These are phyloP conservation scores for Xylocopa sonorina DNA, from an alignment of 1,140 invertebrate genomes.

Conservation along the genomic window DNA sequence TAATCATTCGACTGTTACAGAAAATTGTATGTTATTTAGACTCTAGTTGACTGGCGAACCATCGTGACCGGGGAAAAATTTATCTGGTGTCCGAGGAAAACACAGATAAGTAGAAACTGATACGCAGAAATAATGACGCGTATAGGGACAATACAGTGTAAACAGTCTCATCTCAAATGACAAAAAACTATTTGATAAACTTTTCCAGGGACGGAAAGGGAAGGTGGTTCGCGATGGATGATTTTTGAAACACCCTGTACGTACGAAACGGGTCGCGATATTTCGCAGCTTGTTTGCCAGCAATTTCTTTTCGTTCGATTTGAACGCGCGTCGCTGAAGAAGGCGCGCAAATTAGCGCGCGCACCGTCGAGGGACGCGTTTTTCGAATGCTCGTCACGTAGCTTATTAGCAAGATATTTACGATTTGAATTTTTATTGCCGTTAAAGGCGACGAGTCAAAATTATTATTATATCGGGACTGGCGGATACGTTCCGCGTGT, in stretches of 20 bases:
- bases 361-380: background rate
- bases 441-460: slow-evolving; percentile 69
- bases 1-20: background rate
- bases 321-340: background rate
- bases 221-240: too few species aligned
- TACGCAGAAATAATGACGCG: too few species aligned
- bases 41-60: background rate
- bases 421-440: slow-evolving; percentile 65
- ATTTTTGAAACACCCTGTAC: background rate
- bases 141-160: too few species aligned
- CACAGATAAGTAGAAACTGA: too few species aligned
- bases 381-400: slow-evolving; percentile 58
- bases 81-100: too few species aligned
- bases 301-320: background rate
- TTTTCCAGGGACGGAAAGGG: too few species aligned
- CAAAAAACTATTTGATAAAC: too few species aligned
- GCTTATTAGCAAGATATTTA: slow-evolving; percentile 75
- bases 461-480: slow-evolving; percentile 69
- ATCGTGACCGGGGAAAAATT: background rate
- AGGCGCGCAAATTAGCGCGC: slow-evolving; percentile 29
- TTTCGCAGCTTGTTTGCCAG: background rate
- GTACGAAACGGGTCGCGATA: background rate
- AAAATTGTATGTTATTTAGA: background rate
- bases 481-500: slow-evolving; percentile 53
- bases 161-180: too few species aligned